These are phyloP conservation scores for Tokudaia tokunoshimensis DNA, from an alignment of 2,797 vertebrate species.

Conservation along the genomic window DNA sequence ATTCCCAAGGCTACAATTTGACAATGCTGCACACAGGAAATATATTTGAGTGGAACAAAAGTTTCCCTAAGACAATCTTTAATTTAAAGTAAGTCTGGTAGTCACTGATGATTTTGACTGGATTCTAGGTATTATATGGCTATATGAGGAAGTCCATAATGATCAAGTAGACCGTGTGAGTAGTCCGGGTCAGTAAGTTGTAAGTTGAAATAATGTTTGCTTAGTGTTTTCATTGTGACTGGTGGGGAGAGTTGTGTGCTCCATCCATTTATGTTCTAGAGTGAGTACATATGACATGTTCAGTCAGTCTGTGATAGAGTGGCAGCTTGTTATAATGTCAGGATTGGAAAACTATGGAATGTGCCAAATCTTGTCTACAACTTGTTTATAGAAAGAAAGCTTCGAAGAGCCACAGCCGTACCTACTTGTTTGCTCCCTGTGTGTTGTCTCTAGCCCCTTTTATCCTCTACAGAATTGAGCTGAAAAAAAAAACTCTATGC, in stretches of 20 bases:
- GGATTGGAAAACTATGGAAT: background rate
- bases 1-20: conserved; percentile 71
- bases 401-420: background rate
- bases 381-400: background rate
- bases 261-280: background rate
- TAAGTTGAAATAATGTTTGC: background rate
- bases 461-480: background rate
- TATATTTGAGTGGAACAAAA: conserved; percentile 76
- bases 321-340: background rate
- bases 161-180: background rate
- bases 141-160: background rate
- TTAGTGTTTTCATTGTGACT: background rate
- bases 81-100: conserved; percentile 12
- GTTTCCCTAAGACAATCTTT: conserved; percentile 60
- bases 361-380: background rate
- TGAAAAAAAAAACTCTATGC: background rate
- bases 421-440: background rate
- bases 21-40: conserved; percentile 41
- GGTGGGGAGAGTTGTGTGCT: background rate
- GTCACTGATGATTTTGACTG: background rate
- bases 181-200: background rate
- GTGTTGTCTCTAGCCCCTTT: background rate
- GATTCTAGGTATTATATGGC: background rate
- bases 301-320: background rate
- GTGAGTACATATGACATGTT: background rate